Conservation (phyloP, 2,113 vertebrate genomes). For the Macaca mulatta region DNA sequence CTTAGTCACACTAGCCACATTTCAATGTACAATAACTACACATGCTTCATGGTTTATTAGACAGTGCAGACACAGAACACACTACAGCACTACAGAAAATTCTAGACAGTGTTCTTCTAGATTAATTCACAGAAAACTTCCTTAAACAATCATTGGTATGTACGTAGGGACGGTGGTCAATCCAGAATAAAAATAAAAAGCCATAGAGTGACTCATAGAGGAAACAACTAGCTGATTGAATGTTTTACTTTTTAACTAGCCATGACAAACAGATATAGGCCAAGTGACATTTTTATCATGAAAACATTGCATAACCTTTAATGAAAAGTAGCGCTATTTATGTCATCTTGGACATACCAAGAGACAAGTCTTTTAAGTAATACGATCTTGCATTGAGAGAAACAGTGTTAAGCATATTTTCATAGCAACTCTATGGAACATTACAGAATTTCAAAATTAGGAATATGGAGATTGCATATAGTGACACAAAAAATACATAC, state of each 20-base stretch:
- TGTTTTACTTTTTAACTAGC: background rate
- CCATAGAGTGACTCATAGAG: background rate
- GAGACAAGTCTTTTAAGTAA: background rate
- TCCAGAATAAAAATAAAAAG: constrained; percentile 14
- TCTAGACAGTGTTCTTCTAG: background rate
- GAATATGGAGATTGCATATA: background rate
- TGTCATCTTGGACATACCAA: background rate
- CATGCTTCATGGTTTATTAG: background rate
- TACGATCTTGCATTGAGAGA: background rate
- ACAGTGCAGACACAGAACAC: background rate
- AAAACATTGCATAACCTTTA: background rate
- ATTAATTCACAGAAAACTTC: background rate
- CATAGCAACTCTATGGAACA: background rate
- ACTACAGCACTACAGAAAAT: background rate
- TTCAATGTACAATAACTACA: background rate
- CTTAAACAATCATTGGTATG: background rate
- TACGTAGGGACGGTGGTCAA: background rate
- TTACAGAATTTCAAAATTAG: constrained; percentile 26
- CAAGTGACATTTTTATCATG: background rate
- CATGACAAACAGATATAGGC: background rate
- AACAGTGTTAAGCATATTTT: background rate
- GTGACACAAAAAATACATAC: background rate
- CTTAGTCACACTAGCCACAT: background rate
- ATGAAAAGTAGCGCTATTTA: background rate
- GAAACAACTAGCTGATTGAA: background rate